Conservation (phyloP, 1,140 invertebrate species). For the Magallana gigas region DNA sequence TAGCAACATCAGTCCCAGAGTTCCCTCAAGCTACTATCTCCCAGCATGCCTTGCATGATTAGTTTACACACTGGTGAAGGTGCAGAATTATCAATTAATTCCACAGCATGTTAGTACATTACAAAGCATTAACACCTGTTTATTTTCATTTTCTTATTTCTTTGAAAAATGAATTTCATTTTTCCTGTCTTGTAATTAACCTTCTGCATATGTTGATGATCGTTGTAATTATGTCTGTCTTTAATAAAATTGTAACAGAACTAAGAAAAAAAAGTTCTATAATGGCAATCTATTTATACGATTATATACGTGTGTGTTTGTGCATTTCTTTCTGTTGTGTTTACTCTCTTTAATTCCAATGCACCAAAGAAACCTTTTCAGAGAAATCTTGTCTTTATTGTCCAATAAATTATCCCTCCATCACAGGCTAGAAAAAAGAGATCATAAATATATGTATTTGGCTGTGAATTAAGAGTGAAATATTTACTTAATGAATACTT, state of each 20-base stretch:
- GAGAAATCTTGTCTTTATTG: background rate
- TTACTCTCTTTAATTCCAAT: slow-evolving; percentile 4
- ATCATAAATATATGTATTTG: background rate
- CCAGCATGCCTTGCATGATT: slow-evolving; percentile 47
- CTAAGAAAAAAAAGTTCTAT: background rate
- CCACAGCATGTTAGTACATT: background rate
- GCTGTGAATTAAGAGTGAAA: background rate
- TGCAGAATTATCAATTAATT: background rate
- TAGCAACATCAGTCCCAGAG: slow-evolving; percentile 35
- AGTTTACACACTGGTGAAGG: slow-evolving; percentile 32
- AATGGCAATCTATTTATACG: background rate
- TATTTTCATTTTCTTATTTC: background rate
- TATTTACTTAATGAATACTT: slow-evolving; percentile 33
- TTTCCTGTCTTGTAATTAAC: background rate
- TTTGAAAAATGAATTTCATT: no score
- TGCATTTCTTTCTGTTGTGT: slow-evolving; percentile 5
- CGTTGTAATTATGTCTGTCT: background rate
- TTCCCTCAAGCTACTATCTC: slow-evolving; percentile 29
- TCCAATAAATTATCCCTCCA: background rate
- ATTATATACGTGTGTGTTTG: background rate
- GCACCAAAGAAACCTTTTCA: slow-evolving; percentile 2
- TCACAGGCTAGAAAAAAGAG: background rate
- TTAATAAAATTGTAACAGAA: background rate
- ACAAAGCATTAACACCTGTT: slow-evolving; percentile 14
- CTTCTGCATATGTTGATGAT: background rate